Conservation (phyloP, 2,113 vertebrate species). For the Phasianus colchicus region DNA sequence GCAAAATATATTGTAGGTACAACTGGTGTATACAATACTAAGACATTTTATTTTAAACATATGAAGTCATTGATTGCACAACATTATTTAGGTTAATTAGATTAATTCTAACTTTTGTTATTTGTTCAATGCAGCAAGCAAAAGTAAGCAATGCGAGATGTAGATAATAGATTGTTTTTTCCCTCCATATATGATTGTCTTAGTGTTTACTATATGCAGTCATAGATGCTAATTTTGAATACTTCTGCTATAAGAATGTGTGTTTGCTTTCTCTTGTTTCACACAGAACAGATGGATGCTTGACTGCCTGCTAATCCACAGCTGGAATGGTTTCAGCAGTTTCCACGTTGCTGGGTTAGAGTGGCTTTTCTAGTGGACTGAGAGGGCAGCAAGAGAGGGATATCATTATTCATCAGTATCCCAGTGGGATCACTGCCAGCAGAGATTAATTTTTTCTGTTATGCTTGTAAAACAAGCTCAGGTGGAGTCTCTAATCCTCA, state of each 20-base stretch:
- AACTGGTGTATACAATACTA: not conserved
- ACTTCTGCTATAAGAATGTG: slow-evolving; percentile 77
- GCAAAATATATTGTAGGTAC: not conserved
- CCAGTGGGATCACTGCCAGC: slow-evolving; percentile 87
- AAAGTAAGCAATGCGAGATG: slow-evolving; percentile 11
- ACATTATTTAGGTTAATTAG: not conserved
- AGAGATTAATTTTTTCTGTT: slow-evolving; percentile 92
- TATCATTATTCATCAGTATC: slow-evolving; percentile 92
- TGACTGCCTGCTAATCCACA: slow-evolving; percentile 89
- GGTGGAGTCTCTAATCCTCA: slow-evolving; percentile 89
- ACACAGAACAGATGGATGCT: slow-evolving; percentile 87
- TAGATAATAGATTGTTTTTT: slow-evolving; percentile 31
- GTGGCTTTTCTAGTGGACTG: slow-evolving; percentile 89
- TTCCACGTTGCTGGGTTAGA: slow-evolving; percentile 86
- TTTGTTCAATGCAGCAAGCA: slow-evolving; percentile 23
- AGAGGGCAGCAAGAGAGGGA: slow-evolving; percentile 88
- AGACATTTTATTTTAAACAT: not conserved
- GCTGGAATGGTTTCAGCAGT: slow-evolving; percentile 88
- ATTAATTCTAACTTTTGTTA: not conserved
- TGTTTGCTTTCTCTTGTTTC: slow-evolving; percentile 81
- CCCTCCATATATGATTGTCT: slow-evolving; percentile 24
- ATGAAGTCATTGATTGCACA: not conserved
- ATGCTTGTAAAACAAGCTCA: slow-evolving; percentile 91
- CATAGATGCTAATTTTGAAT: slow-evolving; percentile 71
- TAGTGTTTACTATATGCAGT: slow-evolving; percentile 45